These are phyloP conservation scores for Phoenoteleia sp. DNA, from an alignment of 2,888 invertebrate species.

Conservation along the genomic window DNA sequence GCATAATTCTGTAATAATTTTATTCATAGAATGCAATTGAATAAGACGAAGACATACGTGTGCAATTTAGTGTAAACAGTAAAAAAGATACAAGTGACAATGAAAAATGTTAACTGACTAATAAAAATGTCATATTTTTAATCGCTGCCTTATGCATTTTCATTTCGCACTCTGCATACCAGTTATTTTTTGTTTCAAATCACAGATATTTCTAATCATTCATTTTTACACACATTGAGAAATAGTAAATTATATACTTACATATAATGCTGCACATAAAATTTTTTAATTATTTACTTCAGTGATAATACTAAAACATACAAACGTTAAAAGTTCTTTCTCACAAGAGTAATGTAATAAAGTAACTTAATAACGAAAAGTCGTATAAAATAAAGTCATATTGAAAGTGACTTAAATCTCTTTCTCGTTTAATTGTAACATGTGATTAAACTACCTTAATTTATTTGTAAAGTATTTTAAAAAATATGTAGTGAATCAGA, in stretches of 20 bases:
- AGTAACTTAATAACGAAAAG: no score
- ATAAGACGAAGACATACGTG: neutral
- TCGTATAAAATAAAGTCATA: no score
- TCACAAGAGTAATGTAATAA: no score
- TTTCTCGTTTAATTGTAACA: no score
- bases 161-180: neutral
- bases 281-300: no score
- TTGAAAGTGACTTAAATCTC: no score
- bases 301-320: no score
- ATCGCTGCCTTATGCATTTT: slow-evolving; percentile 19
- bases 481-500: no score
- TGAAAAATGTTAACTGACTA: slow-evolving; percentile 4
- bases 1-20: slow-evolving; percentile 15
- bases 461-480: no score
- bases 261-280: no score
- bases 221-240: neutral
- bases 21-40: neutral
- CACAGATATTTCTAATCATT: neutral
- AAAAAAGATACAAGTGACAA: slow-evolving; percentile 6
- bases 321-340: no score
- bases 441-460: no score
- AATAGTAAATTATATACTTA: slow-evolving; percentile 1
- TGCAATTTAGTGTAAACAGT: neutral
- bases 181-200: neutral
- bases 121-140: slow-evolving; percentile 11